These are phyloP conservation scores for Lagodon rhomboides DNA, from an alignment of 2,797 vertebrate species.

Conservation along the genomic window DNA sequence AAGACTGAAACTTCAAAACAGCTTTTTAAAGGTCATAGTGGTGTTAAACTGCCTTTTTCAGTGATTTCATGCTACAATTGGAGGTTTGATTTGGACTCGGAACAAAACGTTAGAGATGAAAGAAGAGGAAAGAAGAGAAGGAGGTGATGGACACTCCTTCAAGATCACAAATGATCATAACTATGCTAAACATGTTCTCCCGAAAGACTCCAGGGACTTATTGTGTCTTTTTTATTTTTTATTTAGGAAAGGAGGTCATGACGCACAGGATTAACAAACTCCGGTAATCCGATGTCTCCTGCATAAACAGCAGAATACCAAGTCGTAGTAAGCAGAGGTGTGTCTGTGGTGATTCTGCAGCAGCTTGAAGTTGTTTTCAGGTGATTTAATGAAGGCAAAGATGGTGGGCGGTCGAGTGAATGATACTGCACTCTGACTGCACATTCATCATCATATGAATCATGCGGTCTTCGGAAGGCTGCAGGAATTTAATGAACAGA, in stretches of 20 bases:
- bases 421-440: too few species aligned
- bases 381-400: not conserved
- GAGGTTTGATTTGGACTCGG: too few species aligned
- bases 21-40: fast-evolving
- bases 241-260: not conserved
- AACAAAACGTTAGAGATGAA: too few species aligned
- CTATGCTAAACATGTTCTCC: too few species aligned
- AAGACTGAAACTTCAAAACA: too few species aligned
- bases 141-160: not conserved
- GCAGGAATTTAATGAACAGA: not conserved
- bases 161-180: not conserved
- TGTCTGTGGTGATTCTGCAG: not conserved
- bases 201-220: not conserved
- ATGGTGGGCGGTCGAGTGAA: too few species aligned
- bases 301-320: not conserved
- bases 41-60: too few species aligned
- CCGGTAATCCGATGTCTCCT: not conserved
- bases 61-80: too few species aligned
- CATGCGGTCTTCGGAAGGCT: not conserved
- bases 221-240: too few species aligned
- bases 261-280: not conserved
- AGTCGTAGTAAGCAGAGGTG: not conserved
- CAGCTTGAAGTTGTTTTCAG: not conserved
- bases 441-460: not conserved
- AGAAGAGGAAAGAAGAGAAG: not conserved